phyloP scores from a whole-genome alignment of 1,140 invertebrate genomes.

The Ladona fulva region DNA sequence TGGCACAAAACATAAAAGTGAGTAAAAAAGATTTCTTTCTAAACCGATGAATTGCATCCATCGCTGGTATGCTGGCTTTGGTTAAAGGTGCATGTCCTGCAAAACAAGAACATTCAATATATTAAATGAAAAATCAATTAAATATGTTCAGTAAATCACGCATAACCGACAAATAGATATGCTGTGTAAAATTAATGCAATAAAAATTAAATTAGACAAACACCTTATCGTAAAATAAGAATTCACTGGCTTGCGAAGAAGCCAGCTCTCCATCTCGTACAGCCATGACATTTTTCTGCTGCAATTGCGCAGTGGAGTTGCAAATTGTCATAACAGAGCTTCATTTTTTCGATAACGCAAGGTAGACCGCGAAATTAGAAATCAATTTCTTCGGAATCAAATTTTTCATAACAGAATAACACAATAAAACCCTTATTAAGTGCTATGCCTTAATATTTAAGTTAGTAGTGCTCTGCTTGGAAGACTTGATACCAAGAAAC shows the following conservation, averaged over 20 bases:
- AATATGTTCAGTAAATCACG: too few relatives aligned
- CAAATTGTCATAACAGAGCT: not conserved
- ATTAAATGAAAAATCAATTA: not conserved
- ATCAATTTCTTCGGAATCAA: too few relatives aligned
- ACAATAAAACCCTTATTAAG: too few relatives aligned
- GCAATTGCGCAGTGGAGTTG: constrained; percentile 2
- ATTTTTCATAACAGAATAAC: too few relatives aligned
- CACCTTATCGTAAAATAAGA: not conserved
- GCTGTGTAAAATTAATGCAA: not conserved
- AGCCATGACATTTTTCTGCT: constrained; percentile 9
- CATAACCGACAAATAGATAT: not conserved
- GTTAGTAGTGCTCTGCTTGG: too few relatives aligned
- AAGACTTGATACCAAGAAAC: too few relatives aligned
- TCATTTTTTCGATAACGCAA: not conserved
- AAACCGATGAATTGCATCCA: constrained; percentile 20
- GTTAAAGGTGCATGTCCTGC: not conserved
- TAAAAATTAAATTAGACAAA: not conserved
- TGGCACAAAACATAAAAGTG: constrained; percentile 19
- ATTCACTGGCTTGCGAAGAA: not conserved
- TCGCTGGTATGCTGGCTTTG: not conserved
- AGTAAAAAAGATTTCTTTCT: constrained; percentile 21
- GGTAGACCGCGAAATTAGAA: not conserved
- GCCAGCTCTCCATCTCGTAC: not conserved
- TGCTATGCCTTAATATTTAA: too few relatives aligned
- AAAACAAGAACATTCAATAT: not conserved